Base-by-base conservation (phyloP, 2,797 vertebrate species). In the Rhynchotus rufescens region DNA sequence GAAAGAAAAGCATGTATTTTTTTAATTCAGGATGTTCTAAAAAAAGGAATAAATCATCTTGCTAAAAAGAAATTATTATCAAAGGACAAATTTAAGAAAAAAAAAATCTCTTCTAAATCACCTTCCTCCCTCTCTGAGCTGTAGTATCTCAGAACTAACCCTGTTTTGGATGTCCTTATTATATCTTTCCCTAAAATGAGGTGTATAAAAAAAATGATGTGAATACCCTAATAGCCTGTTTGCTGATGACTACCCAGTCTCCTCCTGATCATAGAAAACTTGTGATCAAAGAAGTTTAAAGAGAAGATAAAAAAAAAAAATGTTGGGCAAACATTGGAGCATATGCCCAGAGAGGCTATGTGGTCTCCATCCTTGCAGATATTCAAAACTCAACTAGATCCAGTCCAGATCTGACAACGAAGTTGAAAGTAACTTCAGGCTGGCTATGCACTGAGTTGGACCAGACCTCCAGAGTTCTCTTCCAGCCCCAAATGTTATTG, bases 201-300 rank as follows among this genome's bases (percentile, higher is more conserved):
- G 4, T 1, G 4, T 42, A 12, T 49, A 44, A 56, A 12, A 23
- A 56, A 76, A 12, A 38, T 6, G 30, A 28, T 54, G 15, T 54
- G 52, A 54, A 28, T 16, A 52, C 17, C 7, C 28, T 42, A 67
- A 81, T 67, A 10, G 9, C 5, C 56, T 8, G 0, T 42, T 78
- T n/a, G 2, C 26, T 54, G 51, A 28, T 21, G 22, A 14, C n/a
- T 34, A 15, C 0, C 1, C 36, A n/a, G 36, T 12, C 49, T 74
- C 11, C 30, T 36, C 1, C 14, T 25, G 34, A 23, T 9, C 36
- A 42, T 28, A 68, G n/a, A n/a, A 8, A 38, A 5, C 5, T 36
- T 42, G 15, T 13, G 34, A 38, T 61, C 6, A 0, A 8, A 9
- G 8, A 23, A 23, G 47, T 49, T 23, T 49, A 49, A 49, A 49